Percentiles rank a stretch among this genome's conserved stretches.
Evolutionary conservation across 2,888 invertebrate genomes (phyloP).

Genomic region (Heliconius cydno): DNA sequence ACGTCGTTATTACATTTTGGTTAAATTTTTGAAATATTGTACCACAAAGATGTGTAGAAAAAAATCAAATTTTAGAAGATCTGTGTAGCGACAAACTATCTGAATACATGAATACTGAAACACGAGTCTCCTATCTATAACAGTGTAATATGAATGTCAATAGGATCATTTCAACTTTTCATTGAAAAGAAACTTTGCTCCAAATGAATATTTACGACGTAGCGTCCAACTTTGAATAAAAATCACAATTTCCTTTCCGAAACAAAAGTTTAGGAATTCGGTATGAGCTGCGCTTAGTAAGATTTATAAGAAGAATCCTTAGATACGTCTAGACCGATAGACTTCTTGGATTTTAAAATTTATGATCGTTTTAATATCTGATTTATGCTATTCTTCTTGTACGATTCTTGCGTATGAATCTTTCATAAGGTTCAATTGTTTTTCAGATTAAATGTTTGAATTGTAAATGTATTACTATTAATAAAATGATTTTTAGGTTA

Average conservation of each 20-base stretch:
- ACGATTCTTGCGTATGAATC: not conserved
- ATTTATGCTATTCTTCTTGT: conserved; percentile 1
- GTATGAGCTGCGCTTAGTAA: conserved; percentile 30
- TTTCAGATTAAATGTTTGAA: not conserved
- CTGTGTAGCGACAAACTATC: conserved; percentile 20
- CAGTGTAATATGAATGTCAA: conserved; percentile 53
- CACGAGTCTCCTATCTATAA: conserved; percentile 46
- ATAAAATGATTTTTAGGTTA: not conserved
- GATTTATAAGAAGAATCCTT: conserved; percentile 29
- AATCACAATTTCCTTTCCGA: conserved; percentile 46
- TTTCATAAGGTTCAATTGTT: not conserved
- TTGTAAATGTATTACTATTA: not conserved
- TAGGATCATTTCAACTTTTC: conserved; percentile 53
- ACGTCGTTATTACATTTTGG: not conserved
- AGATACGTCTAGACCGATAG: conserved; percentile 38
- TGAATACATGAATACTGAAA: conserved; percentile 39
- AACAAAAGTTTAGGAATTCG: conserved; percentile 41
- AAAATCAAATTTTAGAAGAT: not conserved
- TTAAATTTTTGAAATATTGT: not conserved
- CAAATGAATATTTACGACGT: conserved; percentile 56
- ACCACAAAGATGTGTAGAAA: not conserved
- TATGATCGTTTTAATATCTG: conserved; percentile 16
- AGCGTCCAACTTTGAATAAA: conserved; percentile 52
- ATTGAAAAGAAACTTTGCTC: conserved; percentile 51
- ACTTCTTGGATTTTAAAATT: conserved; percentile 28